Percentiles rank a stretch among this genome's conserved stretches.
These are phyloP conservation scores for Pristionchus fissidentatus DNA, from an alignment of 2,888 invertebrate species.

Conservation along the genomic window DNA sequence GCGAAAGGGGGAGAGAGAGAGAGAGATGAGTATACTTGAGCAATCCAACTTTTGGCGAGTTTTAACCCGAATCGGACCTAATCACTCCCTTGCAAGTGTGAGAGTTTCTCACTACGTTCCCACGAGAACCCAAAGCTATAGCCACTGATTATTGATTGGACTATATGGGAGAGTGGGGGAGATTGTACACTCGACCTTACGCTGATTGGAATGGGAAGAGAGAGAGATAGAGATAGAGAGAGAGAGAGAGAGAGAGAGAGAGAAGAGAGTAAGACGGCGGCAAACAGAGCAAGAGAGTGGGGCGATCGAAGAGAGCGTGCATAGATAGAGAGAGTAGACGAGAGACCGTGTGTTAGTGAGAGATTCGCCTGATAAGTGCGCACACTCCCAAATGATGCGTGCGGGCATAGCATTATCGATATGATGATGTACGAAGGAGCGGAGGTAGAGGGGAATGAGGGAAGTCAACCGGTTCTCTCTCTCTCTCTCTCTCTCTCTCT, in stretches of 20 bases:
- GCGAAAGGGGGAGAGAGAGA: no score
- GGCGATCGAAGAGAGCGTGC: neutral
- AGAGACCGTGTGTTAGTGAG: neutral
- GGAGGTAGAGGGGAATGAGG: no score
- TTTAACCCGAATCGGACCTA: no score
- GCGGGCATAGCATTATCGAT: conserved; percentile 36
- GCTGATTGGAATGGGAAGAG: conserved; percentile 25
- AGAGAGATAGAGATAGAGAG: neutral
- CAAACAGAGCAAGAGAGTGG: neutral
- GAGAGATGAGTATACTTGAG: no score
- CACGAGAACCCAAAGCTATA: no score
- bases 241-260: conserved; percentile 19
- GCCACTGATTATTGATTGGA: no score
- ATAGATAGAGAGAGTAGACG: neutral
- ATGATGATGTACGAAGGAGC: conserved; percentile 39
- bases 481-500: neutral
- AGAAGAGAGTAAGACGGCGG: no score
- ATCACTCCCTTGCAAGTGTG: no score
- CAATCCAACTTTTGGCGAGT: no score
- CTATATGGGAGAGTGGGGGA: no score
- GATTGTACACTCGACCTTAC: conserved; percentile 40
- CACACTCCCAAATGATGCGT: conserved; percentile 28
- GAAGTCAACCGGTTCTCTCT: conserved; percentile 25
- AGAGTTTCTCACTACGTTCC: no score
- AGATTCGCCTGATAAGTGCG: conserved; percentile 30